Base-by-base conservation (phyloP, 2,888 invertebrate genomes). In the Petrolisthes manimaculis region DNA sequence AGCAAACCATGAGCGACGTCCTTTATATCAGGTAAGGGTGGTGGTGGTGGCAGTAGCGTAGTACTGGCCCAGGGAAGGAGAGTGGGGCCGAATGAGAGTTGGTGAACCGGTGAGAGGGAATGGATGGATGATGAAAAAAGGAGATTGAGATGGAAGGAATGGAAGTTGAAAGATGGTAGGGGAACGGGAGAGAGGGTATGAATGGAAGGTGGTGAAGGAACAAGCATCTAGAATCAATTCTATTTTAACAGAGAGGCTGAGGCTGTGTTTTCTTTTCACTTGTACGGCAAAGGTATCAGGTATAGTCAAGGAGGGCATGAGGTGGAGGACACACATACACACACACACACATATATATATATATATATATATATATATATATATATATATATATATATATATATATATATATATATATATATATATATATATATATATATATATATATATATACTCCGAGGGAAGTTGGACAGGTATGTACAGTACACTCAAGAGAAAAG, bases 1-100 rank as follows among this genome's bases (percentile, higher is more conserved):
- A 56, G 80, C 80, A 80, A 80, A 80, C 80, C 21, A 56, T 56
- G 80, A 61, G 54, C 55, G 14, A 55, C 55, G 78, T 78, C 56
- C 56, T 55, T 80, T 24, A 56, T 56, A 80, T 54, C 80, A 53
- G 80, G 56, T 21, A 56, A 54, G 55, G 55, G 54, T 18, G 18
- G n/a, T 12, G 14, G n/a, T n/a, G n/a, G 53, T 21, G 53, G 37
- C 51, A 4, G 14, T 53, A 53, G 24, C 53, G 14, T 69, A 82
- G 8, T 12, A 55, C 21, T 5, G 5, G 21, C n/a, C 5, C 55
- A 53, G 51, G 37, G 6, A 71, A 61, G 37, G 18, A 21, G 21
- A 6, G 9, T 51, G 9, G 54, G 55, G 18, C 4, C n/a, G 53
- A 5, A 2, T 12, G 9, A 5, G 14, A n/a, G 53, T 79, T 9